phyloP scores from a whole-genome alignment of 2,113 vertebrate genomes.

The Callorhinus ursinus region DNA sequence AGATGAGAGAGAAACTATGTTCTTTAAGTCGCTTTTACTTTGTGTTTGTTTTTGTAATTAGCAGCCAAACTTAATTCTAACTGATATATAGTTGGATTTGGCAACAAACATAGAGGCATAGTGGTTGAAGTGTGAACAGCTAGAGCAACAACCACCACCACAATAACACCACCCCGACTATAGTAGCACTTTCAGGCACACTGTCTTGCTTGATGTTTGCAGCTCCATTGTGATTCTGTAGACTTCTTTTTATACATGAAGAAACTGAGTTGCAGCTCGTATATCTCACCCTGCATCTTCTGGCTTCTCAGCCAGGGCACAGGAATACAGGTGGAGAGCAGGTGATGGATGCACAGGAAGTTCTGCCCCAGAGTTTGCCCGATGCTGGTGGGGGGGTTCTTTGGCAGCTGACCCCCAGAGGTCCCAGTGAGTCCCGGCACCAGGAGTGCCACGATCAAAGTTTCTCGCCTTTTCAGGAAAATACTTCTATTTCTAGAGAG shows the following conservation, averaged over 20 bases:
- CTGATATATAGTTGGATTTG: background rate
- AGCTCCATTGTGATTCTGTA: background rate
- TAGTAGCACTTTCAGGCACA: background rate
- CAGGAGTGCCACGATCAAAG: background rate
- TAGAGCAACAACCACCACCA: background rate
- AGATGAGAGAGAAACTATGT: background rate
- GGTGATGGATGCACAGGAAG: background rate
- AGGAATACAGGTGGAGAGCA: background rate
- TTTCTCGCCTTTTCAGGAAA: background rate
- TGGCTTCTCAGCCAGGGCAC: background rate
- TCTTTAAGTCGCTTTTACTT: background rate
- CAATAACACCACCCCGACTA: background rate
- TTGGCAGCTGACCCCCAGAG: background rate
- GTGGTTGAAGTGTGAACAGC: background rate
- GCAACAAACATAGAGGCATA: background rate
- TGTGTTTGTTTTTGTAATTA: background rate
- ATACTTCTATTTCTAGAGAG: background rate
- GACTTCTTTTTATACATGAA: background rate
- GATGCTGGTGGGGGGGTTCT: background rate
- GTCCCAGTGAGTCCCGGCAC: background rate
- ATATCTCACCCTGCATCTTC: background rate
- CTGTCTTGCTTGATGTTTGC: background rate
- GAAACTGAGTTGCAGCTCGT: background rate
- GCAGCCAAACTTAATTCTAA: background rate
- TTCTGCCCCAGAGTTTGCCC: background rate